These are phyloP conservation scores for Rhimphoctona megacephalus DNA, from an alignment of 2,888 invertebrate genomes.

Conservation along the genomic window DNA sequence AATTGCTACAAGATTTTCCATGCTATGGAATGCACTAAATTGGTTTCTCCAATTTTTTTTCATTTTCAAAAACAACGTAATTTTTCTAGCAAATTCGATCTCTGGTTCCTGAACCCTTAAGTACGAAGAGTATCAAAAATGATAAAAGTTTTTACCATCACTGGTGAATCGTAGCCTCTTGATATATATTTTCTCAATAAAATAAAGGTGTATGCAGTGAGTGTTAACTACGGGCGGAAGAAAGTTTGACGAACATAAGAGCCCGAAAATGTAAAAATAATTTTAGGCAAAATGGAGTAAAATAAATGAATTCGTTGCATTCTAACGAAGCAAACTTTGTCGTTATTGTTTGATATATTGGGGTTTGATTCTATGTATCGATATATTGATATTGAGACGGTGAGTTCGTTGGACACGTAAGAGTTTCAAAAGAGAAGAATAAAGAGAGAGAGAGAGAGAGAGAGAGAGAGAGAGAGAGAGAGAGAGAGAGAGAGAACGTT, in stretches of 20 bases:
- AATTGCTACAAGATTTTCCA: too few species aligned
- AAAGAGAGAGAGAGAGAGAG: constrained; percentile 37
- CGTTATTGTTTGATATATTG: not conserved
- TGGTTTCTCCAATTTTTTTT: too few species aligned
- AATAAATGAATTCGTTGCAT: not conserved
- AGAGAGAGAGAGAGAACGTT: constrained; percentile 71
- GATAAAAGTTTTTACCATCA: too few species aligned
- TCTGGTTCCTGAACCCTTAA: too few species aligned
- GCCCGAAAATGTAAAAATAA: not conserved
- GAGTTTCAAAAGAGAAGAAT: constrained; percentile 41
- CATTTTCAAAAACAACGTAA: too few species aligned
- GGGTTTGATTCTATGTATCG: not conserved
- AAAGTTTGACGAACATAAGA: not conserved
- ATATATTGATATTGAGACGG: constrained; percentile 8
- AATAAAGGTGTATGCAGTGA: too few species aligned
- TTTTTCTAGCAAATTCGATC: too few species aligned
- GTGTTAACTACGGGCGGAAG: too few species aligned
- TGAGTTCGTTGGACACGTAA: constrained; percentile 25
- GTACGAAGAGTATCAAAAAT: too few species aligned
- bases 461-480: constrained; percentile 53
- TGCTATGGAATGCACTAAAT: too few species aligned
- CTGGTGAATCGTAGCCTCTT: too few species aligned
- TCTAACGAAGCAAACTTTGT: not conserved
- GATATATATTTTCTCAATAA: too few species aligned
- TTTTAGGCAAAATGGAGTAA: not conserved